Evolutionary conservation across 1,140 invertebrate genomes (phyloP).

Genomic region (Drosophila orena): DNA sequence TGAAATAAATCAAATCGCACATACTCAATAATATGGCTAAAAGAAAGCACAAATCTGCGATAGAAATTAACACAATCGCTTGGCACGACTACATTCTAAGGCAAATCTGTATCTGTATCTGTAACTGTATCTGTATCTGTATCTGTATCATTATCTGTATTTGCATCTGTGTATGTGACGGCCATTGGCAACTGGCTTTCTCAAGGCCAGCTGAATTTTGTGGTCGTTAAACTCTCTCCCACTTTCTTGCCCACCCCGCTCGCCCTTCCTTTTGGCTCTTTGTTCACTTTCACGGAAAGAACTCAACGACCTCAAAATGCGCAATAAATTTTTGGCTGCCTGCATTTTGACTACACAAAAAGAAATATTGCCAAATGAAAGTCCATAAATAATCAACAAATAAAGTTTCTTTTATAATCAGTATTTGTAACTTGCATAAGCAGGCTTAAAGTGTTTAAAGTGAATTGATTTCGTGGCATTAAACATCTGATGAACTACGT

Average conservation of each 20-base stretch:
- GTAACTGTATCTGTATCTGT: background rate
- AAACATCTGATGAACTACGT: too few species aligned
- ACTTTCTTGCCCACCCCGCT: background rate
- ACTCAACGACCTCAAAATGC: constrained; percentile 60
- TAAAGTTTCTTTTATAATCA: too few species aligned
- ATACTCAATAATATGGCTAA: constrained; percentile 21
- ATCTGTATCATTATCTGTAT: background rate
- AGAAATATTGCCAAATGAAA: background rate
- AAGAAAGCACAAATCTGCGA: background rate
- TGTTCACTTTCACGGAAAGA: constrained; percentile 61
- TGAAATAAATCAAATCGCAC: constrained; percentile 61
- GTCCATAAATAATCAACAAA: background rate
- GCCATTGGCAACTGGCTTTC: constrained; percentile 58
- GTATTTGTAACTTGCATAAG: too few species aligned
- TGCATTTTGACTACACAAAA: constrained; percentile 41
- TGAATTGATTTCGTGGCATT: too few species aligned
- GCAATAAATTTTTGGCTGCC: constrained; percentile 57
- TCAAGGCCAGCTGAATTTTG: constrained; percentile 60
- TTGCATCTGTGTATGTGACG: constrained; percentile 35
- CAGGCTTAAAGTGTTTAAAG: too few species aligned
- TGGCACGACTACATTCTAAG: constrained; percentile 8
- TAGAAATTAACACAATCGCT: constrained; percentile 65
- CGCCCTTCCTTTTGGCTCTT: constrained; percentile 18
- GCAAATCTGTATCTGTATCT: constrained; percentile 11
- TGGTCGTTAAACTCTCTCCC: constrained; percentile 67